Evolutionary conservation across 1,140 invertebrate species (phyloP).

Genomic region (Euborellia annulipes): DNA sequence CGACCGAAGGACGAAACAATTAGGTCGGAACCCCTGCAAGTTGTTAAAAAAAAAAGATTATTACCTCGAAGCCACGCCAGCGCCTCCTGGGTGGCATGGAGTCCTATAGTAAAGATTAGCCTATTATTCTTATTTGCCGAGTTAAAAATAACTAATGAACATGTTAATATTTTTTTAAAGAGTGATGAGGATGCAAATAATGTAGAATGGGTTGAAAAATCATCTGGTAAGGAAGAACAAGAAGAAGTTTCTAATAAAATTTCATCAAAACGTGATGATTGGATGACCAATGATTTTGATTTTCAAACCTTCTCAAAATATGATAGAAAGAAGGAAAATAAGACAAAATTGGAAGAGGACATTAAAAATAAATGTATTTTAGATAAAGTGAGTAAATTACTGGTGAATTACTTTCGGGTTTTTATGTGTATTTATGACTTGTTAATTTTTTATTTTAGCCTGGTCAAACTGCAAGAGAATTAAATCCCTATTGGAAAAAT

Average conservation of each 20-base stretch:
- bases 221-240: slow-evolving; percentile 9
- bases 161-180: no score
- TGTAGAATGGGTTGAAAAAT: slow-evolving; percentile 35
- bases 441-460: slow-evolving; percentile 32
- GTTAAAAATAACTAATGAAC: no score
- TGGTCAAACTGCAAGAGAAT: slow-evolving; percentile 52
- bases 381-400: slow-evolving; percentile 21
- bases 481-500: slow-evolving; percentile 88
- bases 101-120: no score
- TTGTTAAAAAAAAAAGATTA: no score
- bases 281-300: slow-evolving; percentile 37
- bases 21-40: no score
- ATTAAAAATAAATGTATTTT: slow-evolving; percentile 32
- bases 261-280: slow-evolving; percentile 21
- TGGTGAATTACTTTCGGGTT: neutral
- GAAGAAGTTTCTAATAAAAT: slow-evolving; percentile 8
- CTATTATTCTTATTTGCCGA: no score
- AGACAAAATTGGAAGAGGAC: slow-evolving; percentile 29
- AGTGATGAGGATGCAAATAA: no score
- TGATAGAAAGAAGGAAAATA: slow-evolving; percentile 22
- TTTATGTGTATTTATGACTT: neutral
- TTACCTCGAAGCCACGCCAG: no score
- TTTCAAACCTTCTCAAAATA: slow-evolving; percentile 29
- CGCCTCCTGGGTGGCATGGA: no score
- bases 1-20: no score